Conservation (phyloP, 2,888 invertebrate species). For the Drosophila gaucha region DNA sequence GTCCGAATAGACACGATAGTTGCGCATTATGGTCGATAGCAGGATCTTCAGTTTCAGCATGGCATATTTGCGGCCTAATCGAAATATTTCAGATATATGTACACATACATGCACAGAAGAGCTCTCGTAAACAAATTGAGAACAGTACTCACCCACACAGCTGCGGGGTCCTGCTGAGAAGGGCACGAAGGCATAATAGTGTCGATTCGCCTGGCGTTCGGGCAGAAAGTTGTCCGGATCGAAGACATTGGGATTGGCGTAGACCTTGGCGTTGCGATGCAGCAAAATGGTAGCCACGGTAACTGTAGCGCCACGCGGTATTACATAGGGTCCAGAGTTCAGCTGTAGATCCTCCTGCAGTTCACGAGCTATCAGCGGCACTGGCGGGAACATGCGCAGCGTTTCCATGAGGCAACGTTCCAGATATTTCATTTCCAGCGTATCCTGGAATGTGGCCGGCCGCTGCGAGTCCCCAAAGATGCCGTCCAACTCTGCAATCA, state of each 20-base stretch:
- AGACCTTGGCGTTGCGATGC: constrained; percentile 90
- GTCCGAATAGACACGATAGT: constrained; percentile 89
- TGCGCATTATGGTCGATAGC: constrained; percentile 90
- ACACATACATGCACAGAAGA: too few relatives aligned
- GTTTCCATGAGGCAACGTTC: constrained; percentile 93
- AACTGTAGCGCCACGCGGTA: constrained; percentile 89
- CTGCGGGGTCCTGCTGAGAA: constrained; percentile 94
- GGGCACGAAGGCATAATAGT: constrained; percentile 92
- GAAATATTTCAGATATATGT: not conserved
- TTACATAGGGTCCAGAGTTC: constrained; percentile 88
- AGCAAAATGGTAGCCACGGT: constrained; percentile 88
- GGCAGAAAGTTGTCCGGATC: constrained; percentile 95
- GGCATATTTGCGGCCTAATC: constrained; percentile 90
- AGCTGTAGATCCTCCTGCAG: constrained; percentile 90
- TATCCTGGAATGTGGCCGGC: constrained; percentile 92
- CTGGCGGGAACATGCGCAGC: constrained; percentile 91
- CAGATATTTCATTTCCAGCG: constrained; percentile 93
- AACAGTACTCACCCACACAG: constrained; percentile 88
- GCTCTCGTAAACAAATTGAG: too few relatives aligned
- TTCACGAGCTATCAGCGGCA: constrained; percentile 91
- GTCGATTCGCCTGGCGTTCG: constrained; percentile 90
- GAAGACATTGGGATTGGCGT: constrained; percentile 91
- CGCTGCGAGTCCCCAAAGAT: constrained; percentile 92
- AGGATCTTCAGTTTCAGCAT: constrained; percentile 92
- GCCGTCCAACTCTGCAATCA: constrained; percentile 89